phyloP scores from a whole-genome alignment of 2,888 invertebrate species.

The Eristalinus sepulchralis region DNA sequence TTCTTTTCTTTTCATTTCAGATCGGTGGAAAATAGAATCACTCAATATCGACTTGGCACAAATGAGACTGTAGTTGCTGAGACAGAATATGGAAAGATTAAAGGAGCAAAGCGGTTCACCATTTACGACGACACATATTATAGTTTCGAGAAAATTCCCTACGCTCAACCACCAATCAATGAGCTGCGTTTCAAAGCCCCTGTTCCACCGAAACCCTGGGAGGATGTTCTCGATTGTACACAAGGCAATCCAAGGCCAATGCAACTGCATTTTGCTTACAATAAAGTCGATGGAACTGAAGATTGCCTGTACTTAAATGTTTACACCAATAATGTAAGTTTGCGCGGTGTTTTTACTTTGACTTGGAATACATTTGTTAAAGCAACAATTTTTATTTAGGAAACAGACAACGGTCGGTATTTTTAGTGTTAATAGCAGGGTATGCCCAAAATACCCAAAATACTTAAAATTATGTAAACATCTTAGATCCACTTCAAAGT shows the following conservation, averaged over 20 bases:
- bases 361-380: too few species aligned
- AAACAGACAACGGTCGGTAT: too few species aligned
- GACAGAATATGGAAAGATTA: slow-evolving; percentile 79
- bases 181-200: slow-evolving; percentile 80
- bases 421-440: too few species aligned
- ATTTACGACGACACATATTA: slow-evolving; percentile 78
- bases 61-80: slow-evolving; percentile 76
- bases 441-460: too few species aligned
- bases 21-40: slow-evolving; percentile 63
- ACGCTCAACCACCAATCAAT: slow-evolving; percentile 78
- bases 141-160: slow-evolving; percentile 79
- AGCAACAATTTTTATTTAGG: too few species aligned
- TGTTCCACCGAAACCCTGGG: slow-evolving; percentile 80
- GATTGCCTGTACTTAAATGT: slow-evolving; percentile 83
- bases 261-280: slow-evolving; percentile 77
- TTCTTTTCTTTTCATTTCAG: background rate
- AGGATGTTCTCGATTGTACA: slow-evolving; percentile 78
- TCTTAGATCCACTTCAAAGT: too few species aligned
- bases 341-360: background rate
- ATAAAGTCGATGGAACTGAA: slow-evolving; percentile 81
- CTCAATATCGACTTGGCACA: slow-evolving; percentile 77
- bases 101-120: slow-evolving; percentile 78
- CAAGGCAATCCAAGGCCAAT: slow-evolving; percentile 75
- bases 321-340: slow-evolving; percentile 78
- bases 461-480: too few species aligned